Conservation (phyloP, 2,888 invertebrate species). For the Xestia c-nigrum region DNA sequence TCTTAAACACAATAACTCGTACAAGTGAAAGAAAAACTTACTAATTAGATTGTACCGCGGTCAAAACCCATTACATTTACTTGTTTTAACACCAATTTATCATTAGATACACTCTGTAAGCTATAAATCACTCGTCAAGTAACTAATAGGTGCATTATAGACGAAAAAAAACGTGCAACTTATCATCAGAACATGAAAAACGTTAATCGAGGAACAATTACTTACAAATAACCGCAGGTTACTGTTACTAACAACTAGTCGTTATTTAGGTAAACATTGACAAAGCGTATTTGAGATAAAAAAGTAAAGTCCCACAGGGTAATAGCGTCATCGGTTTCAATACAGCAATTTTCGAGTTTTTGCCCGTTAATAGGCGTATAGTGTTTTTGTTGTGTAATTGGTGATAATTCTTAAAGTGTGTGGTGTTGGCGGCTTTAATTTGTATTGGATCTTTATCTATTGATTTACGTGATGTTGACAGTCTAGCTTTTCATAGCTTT, state of each 20-base stretch:
- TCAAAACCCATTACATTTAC: slow-evolving; percentile 35
- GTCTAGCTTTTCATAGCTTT: neutral
- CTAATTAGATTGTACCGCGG: slow-evolving; percentile 40
- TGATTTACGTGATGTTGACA: slow-evolving; percentile 71
- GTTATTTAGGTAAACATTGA: slow-evolving; percentile 68
- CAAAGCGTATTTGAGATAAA: slow-evolving; percentile 68
- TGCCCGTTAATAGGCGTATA: slow-evolving; percentile 67
- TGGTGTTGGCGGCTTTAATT: slow-evolving; percentile 61
- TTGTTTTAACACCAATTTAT: slow-evolving; percentile 46
- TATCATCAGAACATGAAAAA: slow-evolving; percentile 39
- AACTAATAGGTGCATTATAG: slow-evolving; percentile 48
- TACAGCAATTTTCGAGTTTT: slow-evolving; percentile 77
- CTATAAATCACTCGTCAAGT: slow-evolving; percentile 55
- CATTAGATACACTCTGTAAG: slow-evolving; percentile 30
- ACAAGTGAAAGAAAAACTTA: slow-evolving; percentile 19
- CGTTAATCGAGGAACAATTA: slow-evolving; percentile 55
- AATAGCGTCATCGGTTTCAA: slow-evolving; percentile 77
- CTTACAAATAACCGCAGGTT: slow-evolving; percentile 13
- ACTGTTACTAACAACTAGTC: neutral
- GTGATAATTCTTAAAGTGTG: slow-evolving; percentile 72
- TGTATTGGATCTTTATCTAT: slow-evolving; percentile 76
- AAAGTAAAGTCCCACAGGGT: slow-evolving; percentile 76
- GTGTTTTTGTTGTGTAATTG: slow-evolving; percentile 78
- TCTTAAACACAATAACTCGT: slow-evolving; percentile 16
- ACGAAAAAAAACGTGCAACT: slow-evolving; percentile 40